Percentiles rank a stretch among this genome's conserved stretches.
Evolutionary conservation across 2,888 invertebrate genomes (phyloP).

Genomic region (Carabus problematicus): DNA sequence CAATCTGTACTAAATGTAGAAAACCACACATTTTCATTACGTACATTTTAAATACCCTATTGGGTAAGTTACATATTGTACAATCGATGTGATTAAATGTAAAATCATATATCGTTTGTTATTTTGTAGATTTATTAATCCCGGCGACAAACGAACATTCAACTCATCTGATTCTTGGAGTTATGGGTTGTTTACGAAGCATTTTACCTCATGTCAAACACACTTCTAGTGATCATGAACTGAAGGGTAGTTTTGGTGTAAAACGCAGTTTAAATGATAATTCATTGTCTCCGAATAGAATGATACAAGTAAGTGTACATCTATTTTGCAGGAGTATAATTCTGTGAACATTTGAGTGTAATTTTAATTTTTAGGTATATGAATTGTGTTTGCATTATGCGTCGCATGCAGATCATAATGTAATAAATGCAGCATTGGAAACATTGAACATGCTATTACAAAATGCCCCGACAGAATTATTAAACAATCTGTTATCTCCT

Average conservation of each 20-base stretch:
- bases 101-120: conserved; percentile 10
- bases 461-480: conserved; percentile 63
- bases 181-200: conserved; percentile 69
- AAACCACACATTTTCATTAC: conserved; percentile 72
- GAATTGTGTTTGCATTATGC: conserved; percentile 78
- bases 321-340: background rate
- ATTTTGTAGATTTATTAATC: conserved; percentile 54
- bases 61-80: conserved; percentile 59
- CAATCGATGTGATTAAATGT: conserved; percentile 13
- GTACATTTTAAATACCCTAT: conserved; percentile 69
- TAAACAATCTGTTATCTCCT: conserved; percentile 62
- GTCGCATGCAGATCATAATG: conserved; percentile 80
- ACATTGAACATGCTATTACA: conserved; percentile 70
- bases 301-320: conserved; percentile 54
- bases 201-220: conserved; percentile 65
- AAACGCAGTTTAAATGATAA: conserved; percentile 52
- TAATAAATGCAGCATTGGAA: conserved; percentile 88
- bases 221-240: conserved; percentile 48
- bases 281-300: conserved; percentile 53
- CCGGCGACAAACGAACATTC: conserved; percentile 56
- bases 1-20: conserved; percentile 79
- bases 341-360: background rate
- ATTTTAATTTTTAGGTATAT: conserved; percentile 71
- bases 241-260: conserved; percentile 54
- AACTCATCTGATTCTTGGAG: conserved; percentile 67